Conservation (phyloP, 1,140 invertebrate genomes). For the Antheraea mylitta region DNA sequence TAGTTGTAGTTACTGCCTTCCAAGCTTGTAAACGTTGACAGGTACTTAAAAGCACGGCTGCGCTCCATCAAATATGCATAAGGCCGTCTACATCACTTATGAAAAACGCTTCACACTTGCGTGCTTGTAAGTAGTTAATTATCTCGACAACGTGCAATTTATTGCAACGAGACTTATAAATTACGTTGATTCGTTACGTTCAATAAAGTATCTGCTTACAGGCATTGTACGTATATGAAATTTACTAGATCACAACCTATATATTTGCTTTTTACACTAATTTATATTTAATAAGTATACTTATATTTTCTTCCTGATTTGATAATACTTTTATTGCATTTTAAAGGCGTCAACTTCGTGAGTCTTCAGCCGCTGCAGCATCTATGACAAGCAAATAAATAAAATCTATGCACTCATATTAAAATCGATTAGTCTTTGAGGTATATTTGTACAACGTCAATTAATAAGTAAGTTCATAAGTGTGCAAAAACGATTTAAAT, state of each 20-base stretch:
- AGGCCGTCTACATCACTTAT: conserved; percentile 48
- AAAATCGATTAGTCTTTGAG: no score
- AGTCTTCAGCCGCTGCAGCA: no score
- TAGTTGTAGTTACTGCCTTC: background rate
- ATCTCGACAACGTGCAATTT: conserved; percentile 29
- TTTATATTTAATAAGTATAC: no score
- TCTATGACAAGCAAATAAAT: no score
- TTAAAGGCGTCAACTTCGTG: no score
- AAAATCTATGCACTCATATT: no score
- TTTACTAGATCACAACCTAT: background rate
- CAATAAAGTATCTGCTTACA: background rate
- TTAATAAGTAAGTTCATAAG: no score
- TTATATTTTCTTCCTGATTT: no score
- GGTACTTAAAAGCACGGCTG: conserved; percentile 36
- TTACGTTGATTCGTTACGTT: background rate
- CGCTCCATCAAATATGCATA: conserved; percentile 58
- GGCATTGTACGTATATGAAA: background rate
- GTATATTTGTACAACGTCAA: no score
- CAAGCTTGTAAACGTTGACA: conserved; percentile 27
- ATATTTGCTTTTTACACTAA: no score
- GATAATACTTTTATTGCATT: no score
- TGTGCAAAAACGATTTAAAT: no score
- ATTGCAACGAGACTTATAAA: conserved; percentile 5
- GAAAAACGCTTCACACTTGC: conserved; percentile 54
- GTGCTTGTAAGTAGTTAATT: conserved; percentile 43